A percentile compares a stretch with the other conserved stretches of the same genome.
Evolutionary conservation across 2,888 invertebrate species (phyloP).

Genomic region (Gnatocerus cornutus): DNA sequence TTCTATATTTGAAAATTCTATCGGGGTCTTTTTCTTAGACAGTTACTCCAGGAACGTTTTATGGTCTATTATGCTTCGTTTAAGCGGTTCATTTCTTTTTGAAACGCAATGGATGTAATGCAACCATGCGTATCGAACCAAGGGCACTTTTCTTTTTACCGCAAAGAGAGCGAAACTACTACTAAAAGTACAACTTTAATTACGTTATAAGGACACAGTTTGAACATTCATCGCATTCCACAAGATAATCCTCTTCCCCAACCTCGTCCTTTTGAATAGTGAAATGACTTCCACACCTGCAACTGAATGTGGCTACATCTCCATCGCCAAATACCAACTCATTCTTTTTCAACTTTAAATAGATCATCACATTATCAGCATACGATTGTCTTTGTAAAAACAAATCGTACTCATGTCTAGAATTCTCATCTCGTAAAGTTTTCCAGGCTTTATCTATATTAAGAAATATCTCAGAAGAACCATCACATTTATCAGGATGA

Average conservation of each 20-base stretch:
- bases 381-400: slow-evolving; percentile 65
- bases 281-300: slow-evolving; percentile 82
- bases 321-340: slow-evolving; percentile 71
- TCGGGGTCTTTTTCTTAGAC: too few species aligned
- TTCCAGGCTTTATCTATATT: slow-evolving; percentile 83
- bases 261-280: slow-evolving; percentile 69
- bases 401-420: slow-evolving; percentile 79
- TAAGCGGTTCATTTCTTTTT: too few species aligned
- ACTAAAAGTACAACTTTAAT: slow-evolving; percentile 54
- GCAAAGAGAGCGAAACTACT: too few species aligned
- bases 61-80: too few species aligned
- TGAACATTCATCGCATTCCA: slow-evolving; percentile 84
- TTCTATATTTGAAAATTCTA: too few species aligned
- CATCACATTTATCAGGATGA: slow-evolving; percentile 77
- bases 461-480: slow-evolving; percentile 68
- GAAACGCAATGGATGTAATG: too few species aligned
- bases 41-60: too few species aligned
- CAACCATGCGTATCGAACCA: too few species aligned
- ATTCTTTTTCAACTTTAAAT: slow-evolving; percentile 73
- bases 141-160: too few species aligned
- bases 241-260: slow-evolving; percentile 70
- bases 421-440: slow-evolving; percentile 75
- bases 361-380: slow-evolving; percentile 75
- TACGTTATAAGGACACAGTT: slow-evolving; percentile 76
- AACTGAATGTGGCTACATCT: slow-evolving; percentile 73